Evolutionary conservation across 1,140 invertebrate genomes (phyloP).

Genomic region (Ephestia elutella): DNA sequence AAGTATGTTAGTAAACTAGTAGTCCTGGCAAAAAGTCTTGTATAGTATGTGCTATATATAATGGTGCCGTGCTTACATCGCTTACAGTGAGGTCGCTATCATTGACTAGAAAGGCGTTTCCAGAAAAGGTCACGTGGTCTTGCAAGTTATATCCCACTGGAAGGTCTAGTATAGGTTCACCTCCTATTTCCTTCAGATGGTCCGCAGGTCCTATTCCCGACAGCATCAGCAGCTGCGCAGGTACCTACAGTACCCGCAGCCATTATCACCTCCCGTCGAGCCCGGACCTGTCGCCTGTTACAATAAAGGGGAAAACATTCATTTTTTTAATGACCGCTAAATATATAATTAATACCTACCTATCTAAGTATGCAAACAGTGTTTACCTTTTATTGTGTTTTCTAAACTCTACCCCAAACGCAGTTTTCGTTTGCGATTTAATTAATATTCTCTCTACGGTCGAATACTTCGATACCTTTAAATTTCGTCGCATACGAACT

Average conservation of each 20-base stretch:
- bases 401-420: conserved; percentile 80
- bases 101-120: conserved; percentile 81
- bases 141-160: conserved; percentile 88
- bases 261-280: conserved; percentile 79
- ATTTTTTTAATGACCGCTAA: neutral
- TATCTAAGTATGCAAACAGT: neutral
- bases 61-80: conserved; percentile 42
- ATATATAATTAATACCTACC: neutral
- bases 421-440: conserved; percentile 75
- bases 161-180: conserved; percentile 77
- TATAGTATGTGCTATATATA: too few species aligned
- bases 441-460: conserved; percentile 81
- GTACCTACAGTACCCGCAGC: conserved; percentile 82
- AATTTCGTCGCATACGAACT: neutral
- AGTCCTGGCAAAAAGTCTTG: too few species aligned
- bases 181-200: conserved; percentile 71
- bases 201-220: conserved; percentile 79
- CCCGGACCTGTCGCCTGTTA: conserved; percentile 46
- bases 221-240: conserved; percentile 82
- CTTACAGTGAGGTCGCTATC: conserved; percentile 75
- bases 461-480: conserved; percentile 78
- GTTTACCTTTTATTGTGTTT: conserved; percentile 72
- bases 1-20: too few species aligned
- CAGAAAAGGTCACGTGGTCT: conserved; percentile 83
- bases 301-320: conserved; percentile 71